A percentile compares a stretch with the other conserved stretches of the same genome.
Evolutionary conservation across 2,113 vertebrate genomes (phyloP).

Genomic region (Brachyhypopomus gauderio): DNA sequence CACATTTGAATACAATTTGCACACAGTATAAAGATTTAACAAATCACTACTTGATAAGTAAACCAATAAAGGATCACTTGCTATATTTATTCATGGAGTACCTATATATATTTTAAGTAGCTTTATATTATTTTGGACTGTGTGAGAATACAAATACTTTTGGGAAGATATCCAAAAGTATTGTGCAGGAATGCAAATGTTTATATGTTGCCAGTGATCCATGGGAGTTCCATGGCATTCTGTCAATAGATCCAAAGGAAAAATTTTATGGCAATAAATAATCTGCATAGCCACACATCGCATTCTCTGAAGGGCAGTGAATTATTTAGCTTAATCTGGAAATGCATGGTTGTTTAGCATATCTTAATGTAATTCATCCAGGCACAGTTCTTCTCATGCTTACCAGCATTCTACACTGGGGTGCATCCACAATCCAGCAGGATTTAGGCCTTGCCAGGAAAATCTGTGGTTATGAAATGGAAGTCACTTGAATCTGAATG

Average conservation of each 20-base stretch:
- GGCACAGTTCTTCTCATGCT: slow-evolving; percentile 73
- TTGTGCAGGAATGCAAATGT: too few species aligned
- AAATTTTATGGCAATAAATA: slow-evolving; percentile 75
- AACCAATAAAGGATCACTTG: background rate
- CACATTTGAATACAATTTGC: background rate
- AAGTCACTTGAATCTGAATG: slow-evolving; percentile 33
- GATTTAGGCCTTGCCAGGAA: slow-evolving; percentile 43
- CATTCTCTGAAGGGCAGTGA: slow-evolving; percentile 74
- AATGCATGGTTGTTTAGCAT: slow-evolving; percentile 79
- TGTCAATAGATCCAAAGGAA: slow-evolving; percentile 66
- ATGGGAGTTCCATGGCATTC: slow-evolving; percentile 36
- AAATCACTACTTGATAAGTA: background rate
- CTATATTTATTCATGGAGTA: background rate
- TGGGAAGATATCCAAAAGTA: too few species aligned
- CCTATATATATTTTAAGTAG: background rate
- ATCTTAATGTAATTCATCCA: slow-evolving; percentile 80
- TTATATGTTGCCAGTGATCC: too few species aligned
- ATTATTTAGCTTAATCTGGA: slow-evolving; percentile 81
- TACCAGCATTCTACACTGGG: slow-evolving; percentile 60
- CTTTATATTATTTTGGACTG: too few species aligned
- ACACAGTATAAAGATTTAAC: background rate
- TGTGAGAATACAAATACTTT: too few species aligned
- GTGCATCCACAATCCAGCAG: slow-evolving; percentile 47
- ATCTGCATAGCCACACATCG: slow-evolving; percentile 72
- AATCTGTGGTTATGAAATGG: slow-evolving; percentile 40